These are phyloP conservation scores for Gymnorhina tibicen DNA, from an alignment of 2,113 vertebrate species.

Conservation along the genomic window DNA sequence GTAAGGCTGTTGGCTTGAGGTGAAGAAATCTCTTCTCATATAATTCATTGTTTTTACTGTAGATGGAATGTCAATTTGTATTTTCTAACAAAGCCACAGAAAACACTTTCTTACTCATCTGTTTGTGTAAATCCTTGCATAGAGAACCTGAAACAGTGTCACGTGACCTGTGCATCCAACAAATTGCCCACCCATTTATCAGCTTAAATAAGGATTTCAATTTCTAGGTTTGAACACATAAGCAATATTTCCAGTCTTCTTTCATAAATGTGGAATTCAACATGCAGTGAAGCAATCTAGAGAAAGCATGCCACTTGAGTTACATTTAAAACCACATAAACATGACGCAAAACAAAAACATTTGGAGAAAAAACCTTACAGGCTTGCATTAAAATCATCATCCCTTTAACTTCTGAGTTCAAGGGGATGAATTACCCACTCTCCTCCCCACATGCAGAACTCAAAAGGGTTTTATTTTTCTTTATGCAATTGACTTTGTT, in stretches of 20 bases:
- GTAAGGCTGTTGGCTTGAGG: background rate
- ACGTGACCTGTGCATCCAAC: accelerated
- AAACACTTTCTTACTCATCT: background rate
- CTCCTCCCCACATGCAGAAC: background rate
- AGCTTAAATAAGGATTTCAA: background rate
- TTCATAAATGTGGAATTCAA: background rate
- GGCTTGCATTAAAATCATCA: background rate
- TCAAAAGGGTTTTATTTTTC: background rate
- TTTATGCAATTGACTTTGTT: background rate
- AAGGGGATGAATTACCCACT: background rate
- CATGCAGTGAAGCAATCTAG: background rate
- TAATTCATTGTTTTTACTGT: background rate
- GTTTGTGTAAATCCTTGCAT: background rate
- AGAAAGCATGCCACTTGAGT: background rate
- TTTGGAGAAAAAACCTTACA: background rate
- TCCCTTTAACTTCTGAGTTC: background rate
- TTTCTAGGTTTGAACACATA: background rate
- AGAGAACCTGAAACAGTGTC: background rate
- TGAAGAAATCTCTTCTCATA: background rate
- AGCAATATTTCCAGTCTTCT: background rate
- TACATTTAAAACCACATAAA: background rate
- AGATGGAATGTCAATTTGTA: background rate
- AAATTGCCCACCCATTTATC: background rate
- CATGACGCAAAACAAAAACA: constrained; percentile 5
- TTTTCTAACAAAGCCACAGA: background rate